Base-by-base conservation (phyloP, 2,888 invertebrate species). In the Stenichneumon culpator region DNA sequence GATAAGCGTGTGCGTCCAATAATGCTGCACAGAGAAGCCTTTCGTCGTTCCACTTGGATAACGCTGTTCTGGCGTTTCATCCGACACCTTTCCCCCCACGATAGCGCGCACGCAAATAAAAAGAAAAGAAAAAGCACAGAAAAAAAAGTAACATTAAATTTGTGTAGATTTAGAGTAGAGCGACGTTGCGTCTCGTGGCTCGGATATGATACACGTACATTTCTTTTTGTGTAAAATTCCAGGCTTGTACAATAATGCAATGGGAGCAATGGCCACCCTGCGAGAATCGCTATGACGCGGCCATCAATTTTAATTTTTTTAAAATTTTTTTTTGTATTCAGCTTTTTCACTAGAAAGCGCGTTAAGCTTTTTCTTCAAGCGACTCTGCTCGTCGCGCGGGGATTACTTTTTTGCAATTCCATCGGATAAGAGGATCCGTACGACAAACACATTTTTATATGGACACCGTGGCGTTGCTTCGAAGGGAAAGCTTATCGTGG, bases 161-260 rank as follows among this genome's bases (percentile, higher is more conserved):
- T 70, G 63, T 36, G 77, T 68, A 70, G 36, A 32, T n/a, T 70
- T 79, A 22, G 72, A 77, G 72, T 82, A 72, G 90, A 91, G 90
- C 90, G 86, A 90, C 90, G 90, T 89, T 89, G 87, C 89, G 91
- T 92, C 91, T 93, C 91, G 91, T 95, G 95, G 95, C 95, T 95
- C 95, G 95, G 95, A 95, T 95, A 95, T 95, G 95, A 95, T 95
- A 94, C 93, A 94, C 94, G 93, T 93, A 93, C 91, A 84, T 73
- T 81, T 69, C 88, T 88, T 91, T 89, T 91, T 82, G 89, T 87
- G 86, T 91, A 89, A 90, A 94, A 94, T 94, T 95, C 94, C 95
- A 95, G 95, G 95, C 95, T 95, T 95, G 94, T 95, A 94, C 94
- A 95, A 95, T 93, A 90, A 90, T 86, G 85, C 73, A 70, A 82